phyloP scores from a whole-genome alignment of 2,888 invertebrate genomes.

The Abrostola triplasia region DNA sequence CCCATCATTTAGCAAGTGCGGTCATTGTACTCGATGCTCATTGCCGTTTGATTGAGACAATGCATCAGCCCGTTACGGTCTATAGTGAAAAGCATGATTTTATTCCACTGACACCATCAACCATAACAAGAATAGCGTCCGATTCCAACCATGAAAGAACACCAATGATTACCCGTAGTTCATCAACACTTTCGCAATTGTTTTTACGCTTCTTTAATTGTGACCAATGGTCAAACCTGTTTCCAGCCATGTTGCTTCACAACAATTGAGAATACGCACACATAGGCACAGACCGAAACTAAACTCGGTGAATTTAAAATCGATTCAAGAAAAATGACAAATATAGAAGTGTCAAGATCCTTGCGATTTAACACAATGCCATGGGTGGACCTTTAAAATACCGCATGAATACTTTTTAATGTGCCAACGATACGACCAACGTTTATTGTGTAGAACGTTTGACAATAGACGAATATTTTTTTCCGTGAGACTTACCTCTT shows the following conservation, averaged over 20 bases:
- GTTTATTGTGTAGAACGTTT: slow-evolving; percentile 75
- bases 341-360: slow-evolving; percentile 83
- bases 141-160: slow-evolving; percentile 76
- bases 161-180: slow-evolving; percentile 70
- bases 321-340: slow-evolving; percentile 75
- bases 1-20: slow-evolving; percentile 81
- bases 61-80: slow-evolving; percentile 74
- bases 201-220: slow-evolving; percentile 80
- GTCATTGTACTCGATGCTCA: slow-evolving; percentile 84
- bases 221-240: slow-evolving; percentile 70
- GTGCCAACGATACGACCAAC: slow-evolving; percentile 87
- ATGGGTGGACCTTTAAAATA: slow-evolving; percentile 80
- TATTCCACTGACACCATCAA: slow-evolving; percentile 72
- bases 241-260: slow-evolving; percentile 60
- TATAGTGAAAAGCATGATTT: slow-evolving; percentile 70
- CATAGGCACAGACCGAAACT: slow-evolving; percentile 52
- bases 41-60: slow-evolving; percentile 85
- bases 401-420: slow-evolving; percentile 89
- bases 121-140: slow-evolving; percentile 74
- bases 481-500: slow-evolving; percentile 80
- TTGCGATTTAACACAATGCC: slow-evolving; percentile 76
- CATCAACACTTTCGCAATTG: slow-evolving; percentile 84
- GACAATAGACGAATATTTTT: slow-evolving; percentile 80
- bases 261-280: slow-evolving; percentile 45
- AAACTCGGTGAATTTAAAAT: slow-evolving; percentile 58